Percentiles rank a stretch among this genome's conserved stretches.
phyloP scores from a whole-genome alignment of 2,888 invertebrate species.

The Hydrotaea diabolus region DNA sequence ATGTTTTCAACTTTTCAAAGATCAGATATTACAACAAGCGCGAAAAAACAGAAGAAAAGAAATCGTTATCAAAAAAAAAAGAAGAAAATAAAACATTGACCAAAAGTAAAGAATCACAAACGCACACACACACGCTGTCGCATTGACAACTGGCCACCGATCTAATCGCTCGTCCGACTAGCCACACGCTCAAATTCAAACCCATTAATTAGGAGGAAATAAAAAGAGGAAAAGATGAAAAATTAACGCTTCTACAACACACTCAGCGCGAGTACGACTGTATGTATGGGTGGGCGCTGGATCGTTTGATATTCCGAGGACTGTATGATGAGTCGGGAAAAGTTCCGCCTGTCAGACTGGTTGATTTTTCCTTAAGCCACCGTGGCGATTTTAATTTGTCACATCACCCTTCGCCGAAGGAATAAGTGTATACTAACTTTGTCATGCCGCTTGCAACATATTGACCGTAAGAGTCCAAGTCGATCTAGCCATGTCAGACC shows the following conservation, averaged over 20 bases:
- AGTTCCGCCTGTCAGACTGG: too few relatives aligned
- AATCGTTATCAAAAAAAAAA: not conserved
- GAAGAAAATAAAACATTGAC: not conserved
- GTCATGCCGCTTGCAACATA: too few relatives aligned
- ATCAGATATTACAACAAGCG: not conserved
- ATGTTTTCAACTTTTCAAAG: not conserved
- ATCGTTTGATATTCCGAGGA: not conserved
- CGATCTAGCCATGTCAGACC: too few relatives aligned
- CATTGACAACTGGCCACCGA: too few relatives aligned
- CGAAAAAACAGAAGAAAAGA: not conserved
- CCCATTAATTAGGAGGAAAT: slow-evolving; percentile 49
- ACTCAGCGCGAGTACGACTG: slow-evolving; percentile 65
- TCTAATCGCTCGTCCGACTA: not conserved
- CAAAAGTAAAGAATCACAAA: not conserved
- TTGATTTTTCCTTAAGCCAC: too few relatives aligned
- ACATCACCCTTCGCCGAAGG: too few relatives aligned
- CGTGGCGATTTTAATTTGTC: too few relatives aligned
- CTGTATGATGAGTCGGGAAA: not conserved
- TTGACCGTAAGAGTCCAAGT: too few relatives aligned
- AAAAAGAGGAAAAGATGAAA: slow-evolving; percentile 36
- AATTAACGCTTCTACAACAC: slow-evolving; percentile 25
- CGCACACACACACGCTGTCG: too few relatives aligned
- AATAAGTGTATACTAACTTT: too few relatives aligned
- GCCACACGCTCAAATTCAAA: slow-evolving; percentile 1
- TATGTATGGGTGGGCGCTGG: not conserved